A percentile compares a stretch with the other conserved stretches of the same genome.
Conservation (phyloP, 2,797 vertebrate genomes). For the Sebastes matsubarae region DNA sequence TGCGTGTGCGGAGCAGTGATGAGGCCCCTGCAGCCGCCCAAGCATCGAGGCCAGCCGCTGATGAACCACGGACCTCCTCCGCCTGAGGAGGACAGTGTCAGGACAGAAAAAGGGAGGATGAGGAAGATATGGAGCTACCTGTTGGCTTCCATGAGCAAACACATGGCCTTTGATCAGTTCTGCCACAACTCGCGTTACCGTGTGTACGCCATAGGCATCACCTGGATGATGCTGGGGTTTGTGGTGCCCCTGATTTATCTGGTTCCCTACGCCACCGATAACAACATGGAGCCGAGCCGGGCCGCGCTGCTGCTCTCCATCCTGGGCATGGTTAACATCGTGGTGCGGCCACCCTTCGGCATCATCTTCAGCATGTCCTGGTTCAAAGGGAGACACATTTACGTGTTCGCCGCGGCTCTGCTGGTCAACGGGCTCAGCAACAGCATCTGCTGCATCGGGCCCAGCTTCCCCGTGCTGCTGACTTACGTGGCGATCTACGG, state of each 20-base stretch:
- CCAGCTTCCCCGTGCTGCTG: slow-evolving; percentile 83
- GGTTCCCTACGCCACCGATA: slow-evolving; percentile 88
- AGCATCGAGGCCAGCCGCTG: slow-evolving; percentile 43
- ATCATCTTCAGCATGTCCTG: slow-evolving; percentile 81
- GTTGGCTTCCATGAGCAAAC: slow-evolving; percentile 69
- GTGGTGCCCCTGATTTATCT: slow-evolving; percentile 88
- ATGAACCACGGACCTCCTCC: slow-evolving; percentile 49
- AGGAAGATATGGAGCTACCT: slow-evolving; percentile 40
- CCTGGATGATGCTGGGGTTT: slow-evolving; percentile 92
- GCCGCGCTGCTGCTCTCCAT: slow-evolving; percentile 90
- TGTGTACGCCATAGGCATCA: slow-evolving; percentile 84
- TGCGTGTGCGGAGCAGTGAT: slow-evolving; percentile 93
- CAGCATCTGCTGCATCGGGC: slow-evolving; percentile 85
- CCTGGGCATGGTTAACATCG: slow-evolving; percentile 91
- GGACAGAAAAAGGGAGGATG: slow-evolving; percentile 13
- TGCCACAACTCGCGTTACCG: slow-evolving; percentile 85
- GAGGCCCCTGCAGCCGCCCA: slow-evolving; percentile 83
- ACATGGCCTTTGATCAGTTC: slow-evolving; percentile 94
- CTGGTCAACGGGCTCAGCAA: slow-evolving; percentile 92
- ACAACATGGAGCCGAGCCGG: slow-evolving; percentile 80
- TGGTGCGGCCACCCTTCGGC: slow-evolving; percentile 87
- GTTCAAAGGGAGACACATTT: slow-evolving; percentile 86
- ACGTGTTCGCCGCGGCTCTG: slow-evolving; percentile 84
- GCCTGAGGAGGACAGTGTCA: neutral
- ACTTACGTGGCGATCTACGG: slow-evolving; percentile 85